Evolutionary conservation across 2,797 vertebrate species (phyloP).

Genomic region (Otus scops): DNA sequence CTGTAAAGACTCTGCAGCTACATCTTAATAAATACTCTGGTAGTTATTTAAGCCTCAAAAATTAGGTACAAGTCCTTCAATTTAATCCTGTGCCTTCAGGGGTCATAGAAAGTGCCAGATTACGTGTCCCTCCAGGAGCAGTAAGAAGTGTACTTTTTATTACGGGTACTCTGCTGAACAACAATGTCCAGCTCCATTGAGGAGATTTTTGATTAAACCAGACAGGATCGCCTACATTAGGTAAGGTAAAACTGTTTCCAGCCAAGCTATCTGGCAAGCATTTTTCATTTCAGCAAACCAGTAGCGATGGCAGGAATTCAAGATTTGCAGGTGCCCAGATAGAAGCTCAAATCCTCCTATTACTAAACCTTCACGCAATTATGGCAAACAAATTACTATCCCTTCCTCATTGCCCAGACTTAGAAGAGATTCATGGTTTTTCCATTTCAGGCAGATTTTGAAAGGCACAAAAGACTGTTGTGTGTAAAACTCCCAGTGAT

Average conservation of each 20-base stretch:
- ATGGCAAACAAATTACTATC: neutral
- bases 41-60: neutral
- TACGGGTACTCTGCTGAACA: neutral
- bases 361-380: neutral
- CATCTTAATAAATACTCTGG: conserved; percentile 13
- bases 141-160: neutral
- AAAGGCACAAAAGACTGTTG: neutral
- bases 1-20: conserved; percentile 23
- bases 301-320: conserved; percentile 25
- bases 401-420: neutral
- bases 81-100: neutral
- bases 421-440: neutral
- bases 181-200: neutral
- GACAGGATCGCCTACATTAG: neutral
- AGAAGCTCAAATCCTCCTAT: neutral
- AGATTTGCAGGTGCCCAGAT: conserved; percentile 54
- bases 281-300: neutral
- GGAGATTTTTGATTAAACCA: neutral
- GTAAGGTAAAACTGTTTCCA: neutral
- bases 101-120: neutral
- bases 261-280: neutral
- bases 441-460: neutral
- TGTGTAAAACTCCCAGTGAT: neutral
- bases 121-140: neutral
- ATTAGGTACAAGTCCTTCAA: neutral